Conservation (phyloP, 2,888 invertebrate genomes). For the Hymenopus coronatus region DNA sequence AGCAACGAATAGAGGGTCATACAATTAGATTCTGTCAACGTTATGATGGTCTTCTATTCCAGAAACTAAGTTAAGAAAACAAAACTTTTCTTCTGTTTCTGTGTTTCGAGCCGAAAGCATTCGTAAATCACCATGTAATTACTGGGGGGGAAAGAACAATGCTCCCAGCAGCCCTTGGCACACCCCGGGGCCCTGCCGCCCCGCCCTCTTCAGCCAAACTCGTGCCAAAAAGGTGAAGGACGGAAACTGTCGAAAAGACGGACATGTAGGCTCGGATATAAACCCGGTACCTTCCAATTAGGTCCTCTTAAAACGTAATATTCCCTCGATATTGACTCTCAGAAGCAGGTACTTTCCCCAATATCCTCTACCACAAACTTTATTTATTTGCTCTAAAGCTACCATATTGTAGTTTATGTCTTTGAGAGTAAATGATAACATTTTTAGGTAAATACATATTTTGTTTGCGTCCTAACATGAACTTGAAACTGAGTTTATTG, state of each 20-base stretch:
- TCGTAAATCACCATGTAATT: not conserved
- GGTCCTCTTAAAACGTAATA: not conserved
- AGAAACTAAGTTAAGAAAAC: not conserved
- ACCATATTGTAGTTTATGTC: too few species aligned
- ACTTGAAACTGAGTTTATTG: too few species aligned
- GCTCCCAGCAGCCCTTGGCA: not conserved
- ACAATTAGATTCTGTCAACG: not conserved
- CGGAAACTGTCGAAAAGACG: not conserved
- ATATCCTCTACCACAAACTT: too few species aligned
- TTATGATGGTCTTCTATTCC: not conserved
- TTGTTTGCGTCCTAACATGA: too few species aligned
- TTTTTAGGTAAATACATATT: too few species aligned
- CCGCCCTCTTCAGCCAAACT: not conserved
- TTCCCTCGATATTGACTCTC: not conserved
- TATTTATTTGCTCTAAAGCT: too few species aligned
- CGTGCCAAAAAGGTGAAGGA: slow-evolving; percentile 19
- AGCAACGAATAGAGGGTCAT: not conserved
- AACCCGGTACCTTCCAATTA: not conserved
- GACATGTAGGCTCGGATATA: not conserved
- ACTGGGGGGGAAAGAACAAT: not conserved
- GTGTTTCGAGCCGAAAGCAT: not conserved
- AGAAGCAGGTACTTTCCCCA: not conserved
- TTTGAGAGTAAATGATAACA: too few species aligned
- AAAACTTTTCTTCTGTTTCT: not conserved
- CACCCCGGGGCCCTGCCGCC: not conserved